Evolutionary conservation across 2,113 vertebrate species (phyloP).

Genomic region (Axis porcinus): DNA sequence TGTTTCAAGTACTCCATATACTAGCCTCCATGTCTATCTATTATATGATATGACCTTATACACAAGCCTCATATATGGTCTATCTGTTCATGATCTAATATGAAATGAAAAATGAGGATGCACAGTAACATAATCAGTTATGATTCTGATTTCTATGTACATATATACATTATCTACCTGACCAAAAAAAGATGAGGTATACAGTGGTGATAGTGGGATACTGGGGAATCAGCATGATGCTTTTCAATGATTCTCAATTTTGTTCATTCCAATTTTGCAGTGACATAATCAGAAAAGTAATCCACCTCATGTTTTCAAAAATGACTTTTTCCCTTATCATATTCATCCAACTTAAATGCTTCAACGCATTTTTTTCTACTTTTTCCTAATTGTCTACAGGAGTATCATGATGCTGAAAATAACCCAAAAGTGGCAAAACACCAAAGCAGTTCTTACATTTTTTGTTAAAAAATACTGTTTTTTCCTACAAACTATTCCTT

Average conservation of each 20-base stretch:
- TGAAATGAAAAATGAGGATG: neutral
- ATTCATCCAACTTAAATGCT: neutral
- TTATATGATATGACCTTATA: neutral
- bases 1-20: neutral
- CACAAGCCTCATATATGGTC: neutral
- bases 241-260: slow-evolving; percentile 3
- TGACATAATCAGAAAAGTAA: neutral
- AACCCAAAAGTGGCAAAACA: neutral
- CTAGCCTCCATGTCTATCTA: neutral
- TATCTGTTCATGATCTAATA: neutral
- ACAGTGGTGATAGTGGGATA: neutral
- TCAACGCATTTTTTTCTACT: neutral
- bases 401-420: neutral
- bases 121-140: neutral
- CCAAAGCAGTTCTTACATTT: neutral
- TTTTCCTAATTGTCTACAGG: neutral
- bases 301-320: neutral
- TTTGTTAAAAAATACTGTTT: neutral
- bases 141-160: neutral
- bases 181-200: neutral
- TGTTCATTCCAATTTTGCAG: neutral
- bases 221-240: neutral
- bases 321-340: slow-evolving; percentile 3
- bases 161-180: neutral
- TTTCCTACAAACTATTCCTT: neutral